A percentile compares a stretch with the other conserved stretches of the same genome.
Conservation (phyloP, 2,113 vertebrate species). For the Nicator chloris region DNA sequence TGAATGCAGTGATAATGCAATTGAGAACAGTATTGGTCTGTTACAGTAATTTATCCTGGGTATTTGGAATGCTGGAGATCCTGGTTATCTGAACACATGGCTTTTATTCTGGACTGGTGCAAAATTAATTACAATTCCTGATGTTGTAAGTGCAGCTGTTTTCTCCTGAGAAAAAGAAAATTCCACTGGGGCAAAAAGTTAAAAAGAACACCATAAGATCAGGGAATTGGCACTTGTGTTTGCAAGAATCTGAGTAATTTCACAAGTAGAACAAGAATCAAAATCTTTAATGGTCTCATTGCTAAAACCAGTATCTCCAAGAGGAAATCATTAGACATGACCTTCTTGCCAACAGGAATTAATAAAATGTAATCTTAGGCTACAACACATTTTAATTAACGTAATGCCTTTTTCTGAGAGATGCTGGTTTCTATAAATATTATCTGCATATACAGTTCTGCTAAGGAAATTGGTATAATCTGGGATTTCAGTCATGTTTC, state of each 20-base stretch:
- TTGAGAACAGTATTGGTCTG: background rate
- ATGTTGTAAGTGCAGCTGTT: background rate
- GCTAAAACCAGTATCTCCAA: background rate
- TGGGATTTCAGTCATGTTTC: background rate
- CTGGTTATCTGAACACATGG: background rate
- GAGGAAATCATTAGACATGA: conserved; percentile 14
- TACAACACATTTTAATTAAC: conserved; percentile 25
- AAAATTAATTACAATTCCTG: background rate
- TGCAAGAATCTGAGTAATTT: background rate
- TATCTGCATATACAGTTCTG: background rate
- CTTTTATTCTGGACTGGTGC: background rate
- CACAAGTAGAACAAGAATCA: background rate
- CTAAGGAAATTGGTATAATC: background rate
- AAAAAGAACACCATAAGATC: background rate
- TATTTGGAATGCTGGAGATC: background rate
- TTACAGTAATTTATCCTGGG: background rate
- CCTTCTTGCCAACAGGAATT: conserved; percentile 24
- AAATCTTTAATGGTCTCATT: background rate
- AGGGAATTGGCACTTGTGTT: background rate
- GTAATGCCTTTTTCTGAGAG: background rate
- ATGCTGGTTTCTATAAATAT: conserved; percentile 26
- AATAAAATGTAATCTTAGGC: background rate
- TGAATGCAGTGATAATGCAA: background rate
- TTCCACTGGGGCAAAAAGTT: background rate
- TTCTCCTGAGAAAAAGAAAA: background rate